These are phyloP conservation scores for Epizoanthus illoricatus DNA, from an alignment of 92 coral and sea anemone genomes.

Conservation along the genomic window DNA sequence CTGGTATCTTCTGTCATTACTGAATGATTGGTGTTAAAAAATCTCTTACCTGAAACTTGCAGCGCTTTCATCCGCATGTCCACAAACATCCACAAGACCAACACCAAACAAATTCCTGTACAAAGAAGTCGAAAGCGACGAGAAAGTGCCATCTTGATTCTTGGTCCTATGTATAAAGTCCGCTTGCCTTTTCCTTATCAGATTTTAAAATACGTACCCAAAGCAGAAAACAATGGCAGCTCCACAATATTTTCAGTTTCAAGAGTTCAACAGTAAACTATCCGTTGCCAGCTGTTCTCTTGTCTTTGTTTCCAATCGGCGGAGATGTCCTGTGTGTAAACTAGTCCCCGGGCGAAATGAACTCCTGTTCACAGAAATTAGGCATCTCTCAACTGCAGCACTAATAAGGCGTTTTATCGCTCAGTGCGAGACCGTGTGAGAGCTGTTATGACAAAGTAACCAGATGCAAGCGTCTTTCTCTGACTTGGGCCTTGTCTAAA, in stretches of 20 bases:
- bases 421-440: conserved; percentile 32
- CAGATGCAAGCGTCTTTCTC: conserved; percentile 3
- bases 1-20: background rate
- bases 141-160: conserved; percentile 18
- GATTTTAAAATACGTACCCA: background rate
- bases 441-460: conserved; percentile 15
- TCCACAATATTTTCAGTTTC: background rate
- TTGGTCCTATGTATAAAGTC: background rate
- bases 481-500: background rate
- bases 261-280: background rate
- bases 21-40: no score
- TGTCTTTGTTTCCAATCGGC: background rate
- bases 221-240: background rate
- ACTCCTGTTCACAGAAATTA: conserved; percentile 12
- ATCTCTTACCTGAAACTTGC: conserved; percentile 32
- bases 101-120: conserved; percentile 21
- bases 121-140: conserved; percentile 20
- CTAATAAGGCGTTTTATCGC: conserved; percentile 37
- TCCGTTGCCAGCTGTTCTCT: no score
- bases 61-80: conserved; percentile 30
- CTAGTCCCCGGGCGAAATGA: conserved; percentile 16
- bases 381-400: conserved; percentile 30
- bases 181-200: background rate
- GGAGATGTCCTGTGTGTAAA: background rate
- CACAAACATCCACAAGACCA: conserved; percentile 9